Conservation (phyloP, 2,113 vertebrate species). For the Nothobranchius kuhntae region DNA sequence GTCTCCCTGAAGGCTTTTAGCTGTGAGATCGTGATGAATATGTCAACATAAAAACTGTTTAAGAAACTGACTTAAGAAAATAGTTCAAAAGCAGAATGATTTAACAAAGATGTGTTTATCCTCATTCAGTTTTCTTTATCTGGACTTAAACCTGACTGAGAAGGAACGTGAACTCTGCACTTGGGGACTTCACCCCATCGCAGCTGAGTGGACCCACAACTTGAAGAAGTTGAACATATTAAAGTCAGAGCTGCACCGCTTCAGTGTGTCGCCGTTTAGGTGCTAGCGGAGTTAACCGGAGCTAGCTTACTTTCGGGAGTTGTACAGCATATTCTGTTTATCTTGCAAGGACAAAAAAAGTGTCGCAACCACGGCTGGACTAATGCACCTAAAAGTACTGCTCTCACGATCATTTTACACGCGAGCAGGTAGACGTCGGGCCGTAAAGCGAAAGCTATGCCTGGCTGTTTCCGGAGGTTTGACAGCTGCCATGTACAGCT, state of each 20-base stretch:
- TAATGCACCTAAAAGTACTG: background rate
- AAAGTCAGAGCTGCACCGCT: slow-evolving; percentile 5
- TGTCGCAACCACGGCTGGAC: background rate
- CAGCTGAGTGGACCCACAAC: background rate
- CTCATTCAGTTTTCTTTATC: too few species aligned
- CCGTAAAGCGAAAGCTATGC: slow-evolving; percentile 22
- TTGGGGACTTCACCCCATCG: background rate
- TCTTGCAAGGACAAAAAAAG: background rate
- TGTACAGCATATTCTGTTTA: slow-evolving; percentile 33
- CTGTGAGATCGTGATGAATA: too few species aligned
- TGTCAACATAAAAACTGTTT: too few species aligned
- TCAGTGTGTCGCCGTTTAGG: slow-evolving; percentile 7
- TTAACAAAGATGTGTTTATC: too few species aligned
- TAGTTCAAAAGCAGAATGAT: too few species aligned
- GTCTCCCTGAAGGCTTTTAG: too few species aligned
- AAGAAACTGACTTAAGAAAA: too few species aligned
- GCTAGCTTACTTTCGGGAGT: slow-evolving; percentile 35
- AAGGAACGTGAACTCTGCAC: background rate
- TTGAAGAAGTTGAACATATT: background rate
- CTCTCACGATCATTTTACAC: too few species aligned
- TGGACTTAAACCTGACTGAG: too few species aligned
- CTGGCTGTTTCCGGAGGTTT: slow-evolving; percentile 28
- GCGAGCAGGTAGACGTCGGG: background rate
- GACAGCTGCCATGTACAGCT: slow-evolving; percentile 64
- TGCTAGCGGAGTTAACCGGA: slow-evolving; percentile 26